Conservation (phyloP, 2,797 vertebrate species). For the Alauda arvensis region DNA sequence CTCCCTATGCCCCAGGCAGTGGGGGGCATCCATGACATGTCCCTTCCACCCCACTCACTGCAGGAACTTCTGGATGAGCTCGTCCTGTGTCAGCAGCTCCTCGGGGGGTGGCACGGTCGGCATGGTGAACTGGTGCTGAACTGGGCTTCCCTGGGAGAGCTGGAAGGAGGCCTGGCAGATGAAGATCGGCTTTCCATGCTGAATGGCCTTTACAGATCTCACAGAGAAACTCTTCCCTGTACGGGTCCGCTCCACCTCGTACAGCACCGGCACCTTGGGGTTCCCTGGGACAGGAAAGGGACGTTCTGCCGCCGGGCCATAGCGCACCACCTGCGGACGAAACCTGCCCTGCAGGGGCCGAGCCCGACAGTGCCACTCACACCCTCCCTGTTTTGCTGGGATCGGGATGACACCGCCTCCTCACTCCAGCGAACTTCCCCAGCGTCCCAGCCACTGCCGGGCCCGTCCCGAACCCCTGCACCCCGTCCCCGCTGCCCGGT, state of each 20-base stretch:
- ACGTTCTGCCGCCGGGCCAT: background rate
- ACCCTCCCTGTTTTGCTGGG: background rate
- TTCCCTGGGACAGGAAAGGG: conserved; percentile 75
- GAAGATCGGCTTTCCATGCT: conserved; percentile 87
- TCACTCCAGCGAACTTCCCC: background rate
- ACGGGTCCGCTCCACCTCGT: conserved; percentile 88
- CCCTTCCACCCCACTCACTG: conserved; percentile 59
- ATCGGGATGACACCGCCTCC: background rate
- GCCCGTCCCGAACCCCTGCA: background rate
- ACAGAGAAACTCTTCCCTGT: conserved; percentile 89
- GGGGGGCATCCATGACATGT: fast-evolving
- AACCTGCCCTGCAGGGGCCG: too few relatives aligned
- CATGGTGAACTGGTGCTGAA: conserved; percentile 91
- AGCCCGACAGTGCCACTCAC: background rate
- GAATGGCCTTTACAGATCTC: conserved; percentile 88
- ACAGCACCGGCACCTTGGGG: conserved; percentile 87
- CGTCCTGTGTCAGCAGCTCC: conserved; percentile 78
- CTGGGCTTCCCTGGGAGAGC: conserved; percentile 79
- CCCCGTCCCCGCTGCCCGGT: background rate
- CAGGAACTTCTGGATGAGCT: conserved; percentile 82
- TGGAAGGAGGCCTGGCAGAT: conserved; percentile 93
- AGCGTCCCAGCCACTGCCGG: fast-evolving
- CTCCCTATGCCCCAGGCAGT: background rate
- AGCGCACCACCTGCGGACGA: background rate
- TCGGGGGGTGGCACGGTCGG: conserved; percentile 82